These are phyloP conservation scores for Nematostella vectensis DNA, from an alignment of 92 coral and sea anemone species.

Conservation along the genomic window DNA sequence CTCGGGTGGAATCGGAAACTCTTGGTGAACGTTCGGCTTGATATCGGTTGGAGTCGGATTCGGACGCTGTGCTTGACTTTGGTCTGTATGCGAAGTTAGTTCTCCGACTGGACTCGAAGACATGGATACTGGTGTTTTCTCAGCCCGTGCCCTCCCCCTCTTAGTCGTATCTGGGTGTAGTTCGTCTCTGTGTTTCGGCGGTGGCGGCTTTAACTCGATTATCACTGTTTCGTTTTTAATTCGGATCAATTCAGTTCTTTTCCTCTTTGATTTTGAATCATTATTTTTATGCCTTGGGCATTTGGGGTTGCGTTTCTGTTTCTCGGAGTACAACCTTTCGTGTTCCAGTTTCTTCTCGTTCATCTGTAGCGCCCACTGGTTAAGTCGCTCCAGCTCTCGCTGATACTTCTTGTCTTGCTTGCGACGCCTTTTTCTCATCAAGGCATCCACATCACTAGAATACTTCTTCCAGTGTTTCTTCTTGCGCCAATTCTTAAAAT, in stretches of 20 bases:
- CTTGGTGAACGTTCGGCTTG: no score
- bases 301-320: background rate
- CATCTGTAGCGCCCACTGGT: constrained; percentile 54
- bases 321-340: constrained; percentile 22
- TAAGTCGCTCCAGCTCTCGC: constrained; percentile 42
- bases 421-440: constrained; percentile 8
- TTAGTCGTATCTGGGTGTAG: background rate
- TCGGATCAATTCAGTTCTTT: background rate
- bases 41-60: no score
- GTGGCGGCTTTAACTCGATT: background rate
- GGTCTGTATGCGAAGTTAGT: background rate
- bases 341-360: constrained; percentile 49
- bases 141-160: no score
- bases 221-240: background rate
- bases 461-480: background rate
- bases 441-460: background rate
- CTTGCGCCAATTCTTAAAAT: constrained; percentile 2
- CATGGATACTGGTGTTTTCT: no score
- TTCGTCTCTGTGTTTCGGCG: background rate
- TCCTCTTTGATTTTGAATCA: background rate
- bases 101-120: background rate
- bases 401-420: constrained; percentile 23
- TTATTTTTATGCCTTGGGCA: background rate
- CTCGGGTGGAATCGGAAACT: background rate
- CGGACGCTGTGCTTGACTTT: background rate